Base-by-base conservation (phyloP, 2,113 vertebrate genomes). In the Scartelaos histophorus region DNA sequence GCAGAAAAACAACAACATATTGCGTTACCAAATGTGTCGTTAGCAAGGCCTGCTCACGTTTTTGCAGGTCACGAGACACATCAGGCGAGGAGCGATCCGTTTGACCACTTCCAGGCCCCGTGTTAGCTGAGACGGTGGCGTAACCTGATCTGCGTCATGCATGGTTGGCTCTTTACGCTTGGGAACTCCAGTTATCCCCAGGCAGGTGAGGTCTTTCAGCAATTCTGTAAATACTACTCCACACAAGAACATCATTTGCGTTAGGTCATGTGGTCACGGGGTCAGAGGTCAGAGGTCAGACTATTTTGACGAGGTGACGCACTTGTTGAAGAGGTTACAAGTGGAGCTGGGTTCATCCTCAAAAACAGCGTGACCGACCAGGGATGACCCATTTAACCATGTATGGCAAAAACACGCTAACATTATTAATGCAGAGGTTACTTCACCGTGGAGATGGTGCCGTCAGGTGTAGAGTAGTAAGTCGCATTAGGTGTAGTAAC, bases 61-160 rank as follows among this genome's bases (percentile, higher is more conserved):
- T 84, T 82, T 24, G 67, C 22, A 29, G 83, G 84, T 85, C 78
- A 46, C 34, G 69, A 66, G 62, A n/a, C 34, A 60, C 12, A 66
- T 61, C 54, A 29, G 67, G 77, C 54, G 24, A 61, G 77, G 72
- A 53, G 75, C 21, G 81, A 81, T 85, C 78, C 68, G 69, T 82
- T 76, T 84, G 71, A 84, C 85, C 74, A 73, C 80, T 87, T 92
- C 85, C 81, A 82, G 80, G 54, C 80, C 85, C 45, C 54, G 71
- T 21, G 72, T 70, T 15, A 60, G 70, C 71, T 58, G 70, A 77
- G 78, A 66, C 87, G 78, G 56, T 83, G 80, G 66, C 77, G 81
- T 80, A 85, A 88, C 80, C 11, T 21, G 69, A 83, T 53, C 67
- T 69, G 47, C 67, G 72, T 73, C 77, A 73, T 57, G 66, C 58